Percentiles rank a stretch among this genome's conserved stretches.
phyloP scores from a whole-genome alignment of 2,797 vertebrate species.

The Acanthiza pusilla region DNA sequence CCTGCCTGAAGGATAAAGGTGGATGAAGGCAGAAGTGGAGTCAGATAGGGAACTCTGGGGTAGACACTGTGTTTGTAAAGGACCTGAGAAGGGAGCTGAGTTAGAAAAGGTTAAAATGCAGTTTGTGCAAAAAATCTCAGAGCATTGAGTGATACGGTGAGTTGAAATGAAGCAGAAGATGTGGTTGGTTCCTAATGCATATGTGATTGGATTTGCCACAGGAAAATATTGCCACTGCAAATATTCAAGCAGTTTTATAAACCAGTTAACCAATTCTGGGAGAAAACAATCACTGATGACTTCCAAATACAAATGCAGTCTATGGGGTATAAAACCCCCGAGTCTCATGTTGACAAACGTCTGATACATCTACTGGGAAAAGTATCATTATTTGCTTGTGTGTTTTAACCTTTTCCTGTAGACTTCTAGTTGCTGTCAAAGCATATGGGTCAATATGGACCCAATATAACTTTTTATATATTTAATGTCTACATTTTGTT shows the following conservation, averaged over 20 bases:
- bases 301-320: neutral
- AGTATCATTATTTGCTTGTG: neutral
- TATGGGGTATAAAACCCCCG: neutral
- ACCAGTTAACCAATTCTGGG: neutral
- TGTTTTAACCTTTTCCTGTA: neutral
- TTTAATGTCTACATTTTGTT: neutral
- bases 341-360: neutral
- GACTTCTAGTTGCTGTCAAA: neutral
- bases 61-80: fast-evolving
- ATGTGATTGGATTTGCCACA: neutral
- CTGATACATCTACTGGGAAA: neutral
- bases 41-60: neutral
- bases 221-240: too few relatives aligned
- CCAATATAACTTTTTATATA: neutral
- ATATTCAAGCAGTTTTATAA: neutral
- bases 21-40: neutral
- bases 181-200: fast-evolving
- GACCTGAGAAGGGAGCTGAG: neutral
- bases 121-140: neutral
- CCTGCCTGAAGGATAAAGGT: neutral
- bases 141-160: neutral
- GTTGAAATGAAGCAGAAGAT: neutral
- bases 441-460: fast-evolving
- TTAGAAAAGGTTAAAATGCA: neutral
- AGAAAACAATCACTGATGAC: neutral